A percentile compares a stretch with the other conserved stretches of the same genome.
phyloP scores from a whole-genome alignment of 2,797 vertebrate species.

The Taenioides sp. region DNA sequence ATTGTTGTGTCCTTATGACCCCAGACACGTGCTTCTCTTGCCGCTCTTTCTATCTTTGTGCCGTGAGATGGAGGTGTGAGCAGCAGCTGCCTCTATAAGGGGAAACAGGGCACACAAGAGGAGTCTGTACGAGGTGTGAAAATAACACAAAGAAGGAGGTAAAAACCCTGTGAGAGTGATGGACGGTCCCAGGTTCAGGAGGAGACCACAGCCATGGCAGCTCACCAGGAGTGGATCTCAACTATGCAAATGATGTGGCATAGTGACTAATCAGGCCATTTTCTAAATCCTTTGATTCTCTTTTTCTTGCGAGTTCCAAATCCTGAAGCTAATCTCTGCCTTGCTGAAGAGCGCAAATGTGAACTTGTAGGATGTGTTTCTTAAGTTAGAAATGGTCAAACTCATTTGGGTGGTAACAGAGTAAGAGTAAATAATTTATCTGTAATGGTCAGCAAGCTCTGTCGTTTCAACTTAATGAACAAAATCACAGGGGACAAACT shows the following conservation, averaged over 20 bases:
- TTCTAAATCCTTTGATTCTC: constrained; percentile 41
- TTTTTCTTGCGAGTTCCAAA: constrained; percentile 30
- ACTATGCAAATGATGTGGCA: constrained; percentile 36
- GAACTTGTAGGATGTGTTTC: constrained; percentile 27
- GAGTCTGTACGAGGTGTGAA: constrained; percentile 33
- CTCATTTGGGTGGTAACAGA: neutral
- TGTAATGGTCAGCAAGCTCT: neutral
- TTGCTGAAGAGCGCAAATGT: constrained; percentile 31
- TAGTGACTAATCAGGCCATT: constrained; percentile 33
- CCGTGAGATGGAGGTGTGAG: constrained; percentile 56
- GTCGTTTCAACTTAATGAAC: neutral
- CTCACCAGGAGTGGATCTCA: constrained; percentile 24
- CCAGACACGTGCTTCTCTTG: constrained; percentile 12
- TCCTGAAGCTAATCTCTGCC: constrained; percentile 45
- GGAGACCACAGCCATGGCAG: constrained; percentile 20
- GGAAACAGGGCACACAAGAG: constrained; percentile 6
- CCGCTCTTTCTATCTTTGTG: constrained; percentile 41
- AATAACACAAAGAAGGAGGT: neutral
- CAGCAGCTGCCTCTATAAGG: constrained; percentile 48
- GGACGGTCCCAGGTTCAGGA: constrained; percentile 11
- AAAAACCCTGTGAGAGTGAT: neutral
- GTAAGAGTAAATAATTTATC: constrained; percentile 10
- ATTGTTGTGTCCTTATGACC: constrained; percentile 29
- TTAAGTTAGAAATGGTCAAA: neutral
- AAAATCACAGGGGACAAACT: too few relatives aligned